Percentiles rank a stretch among this genome's conserved stretches.
These are phyloP conservation scores for Pitta sordida DNA, from an alignment of 2,113 vertebrate genomes.

Conservation along the genomic window DNA sequence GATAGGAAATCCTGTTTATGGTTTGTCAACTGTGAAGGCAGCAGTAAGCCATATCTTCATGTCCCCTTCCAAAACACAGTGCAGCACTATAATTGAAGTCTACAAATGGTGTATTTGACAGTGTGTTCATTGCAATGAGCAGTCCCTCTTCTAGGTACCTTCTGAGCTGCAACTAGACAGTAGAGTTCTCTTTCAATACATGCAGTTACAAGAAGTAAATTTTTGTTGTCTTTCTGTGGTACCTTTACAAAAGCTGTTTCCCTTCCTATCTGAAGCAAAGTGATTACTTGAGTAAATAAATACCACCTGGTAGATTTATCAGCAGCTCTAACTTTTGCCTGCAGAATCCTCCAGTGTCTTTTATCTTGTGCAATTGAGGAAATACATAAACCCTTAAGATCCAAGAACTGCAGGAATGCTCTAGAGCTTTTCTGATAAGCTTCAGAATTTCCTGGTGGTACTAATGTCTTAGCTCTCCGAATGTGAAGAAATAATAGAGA, in stretches of 20 bases:
- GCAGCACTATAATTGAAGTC: neutral
- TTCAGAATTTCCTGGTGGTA: neutral
- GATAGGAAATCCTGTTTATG: neutral
- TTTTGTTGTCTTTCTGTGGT: neutral
- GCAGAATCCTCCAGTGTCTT: neutral
- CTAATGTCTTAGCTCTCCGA: neutral
- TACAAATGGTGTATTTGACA: neutral
- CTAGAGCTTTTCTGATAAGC: slow-evolving; percentile 5
- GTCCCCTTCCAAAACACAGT: neutral
- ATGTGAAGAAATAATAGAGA: neutral
- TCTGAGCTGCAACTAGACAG: neutral
- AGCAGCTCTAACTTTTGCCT: neutral
- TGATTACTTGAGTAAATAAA: neutral
- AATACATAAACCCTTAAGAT: neutral
- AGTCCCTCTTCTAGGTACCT: neutral
- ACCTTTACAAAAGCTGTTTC: neutral
- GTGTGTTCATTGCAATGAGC: neutral
- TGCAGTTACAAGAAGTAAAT: neutral
- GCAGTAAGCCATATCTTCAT: neutral
- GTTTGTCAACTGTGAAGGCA: neutral
- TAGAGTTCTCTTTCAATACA: fast-evolving
- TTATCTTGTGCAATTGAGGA: neutral
- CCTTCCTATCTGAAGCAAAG: neutral
- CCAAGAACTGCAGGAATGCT: neutral
- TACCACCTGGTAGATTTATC: neutral